Evolutionary conservation across 1,140 invertebrate species (phyloP), one percentile per base, ranked within the genome.

Genomic region (Metopolophium dirhodum): DNA sequence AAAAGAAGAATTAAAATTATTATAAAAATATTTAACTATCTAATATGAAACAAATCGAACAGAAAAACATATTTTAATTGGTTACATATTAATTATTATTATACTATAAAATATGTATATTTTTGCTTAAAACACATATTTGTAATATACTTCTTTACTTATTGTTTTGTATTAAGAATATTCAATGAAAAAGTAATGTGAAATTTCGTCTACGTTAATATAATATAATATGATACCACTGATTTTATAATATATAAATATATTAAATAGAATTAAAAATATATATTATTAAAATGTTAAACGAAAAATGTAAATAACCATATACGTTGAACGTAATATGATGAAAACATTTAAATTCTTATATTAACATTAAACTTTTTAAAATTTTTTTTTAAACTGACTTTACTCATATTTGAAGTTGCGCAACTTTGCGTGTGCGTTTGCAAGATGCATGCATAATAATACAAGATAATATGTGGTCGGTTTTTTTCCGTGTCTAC

Each of bases 401-500:
- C 30, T 61, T 30, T 7, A 35, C 61, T 6, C 30, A n/a, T 77
- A 18, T n/a, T 77, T 77, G 30, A 77, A n/a, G 2, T 83, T 83
- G 35, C 7, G 35, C 22, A 83, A 83, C 1, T 83, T 83, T 45
- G 37, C 83, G 83, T 77, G 30, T 77, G 41, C 41, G 83, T 83
- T 9, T n/a, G n/a, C 6, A 77, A n/a, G 61, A 77, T 30, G 41
- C 26, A 41, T 14, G 14, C 37, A 83, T 47, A 26, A 86, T 86
- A 86, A 86, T 45, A 30, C 11, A 18, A 11, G 6, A 86, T 86
- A 86, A 47, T 86, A 86, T 86, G 85, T 14, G 35, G n/a, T 83
- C 8, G n/a, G 77, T 83, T 83, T 35, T n/a, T 68, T 23, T 49
- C 45, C 18, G 90, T 91, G 90, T 23, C 91, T 92, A 92, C 91